A percentile compares a stretch with the other conserved stretches of the same genome.
Evolutionary conservation across 2,888 invertebrate species (phyloP).

Genomic region (Calameuta pallipes): DNA sequence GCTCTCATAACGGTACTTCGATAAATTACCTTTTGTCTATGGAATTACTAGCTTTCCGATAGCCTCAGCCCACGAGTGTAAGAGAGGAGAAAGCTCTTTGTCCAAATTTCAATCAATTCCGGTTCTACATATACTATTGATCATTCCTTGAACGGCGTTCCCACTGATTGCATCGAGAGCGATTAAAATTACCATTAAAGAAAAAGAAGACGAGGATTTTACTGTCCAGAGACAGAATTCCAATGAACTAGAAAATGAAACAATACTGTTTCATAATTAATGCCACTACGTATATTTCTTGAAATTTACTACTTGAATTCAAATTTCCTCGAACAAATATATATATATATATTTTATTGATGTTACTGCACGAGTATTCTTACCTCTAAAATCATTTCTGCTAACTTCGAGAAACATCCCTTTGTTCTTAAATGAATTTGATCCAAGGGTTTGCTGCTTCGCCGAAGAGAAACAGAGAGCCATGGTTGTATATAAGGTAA

Average conservation of each 20-base stretch:
- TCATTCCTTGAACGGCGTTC: neutral
- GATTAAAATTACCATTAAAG: neutral
- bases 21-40: slow-evolving; percentile 42
- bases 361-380: neutral
- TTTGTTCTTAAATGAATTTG: neutral
- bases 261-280: neutral
- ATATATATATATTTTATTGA: neutral
- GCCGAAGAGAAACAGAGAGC: neutral
- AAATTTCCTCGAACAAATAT: too few species aligned
- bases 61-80: slow-evolving; percentile 16
- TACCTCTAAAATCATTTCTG: neutral
- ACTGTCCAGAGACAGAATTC: neutral
- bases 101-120: neutral
- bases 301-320: neutral
- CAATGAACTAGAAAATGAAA: neutral
- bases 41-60: slow-evolving; percentile 32
- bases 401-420: neutral
- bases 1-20: slow-evolving; percentile 20
- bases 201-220: neutral
- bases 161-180: neutral
- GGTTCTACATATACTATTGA: neutral
- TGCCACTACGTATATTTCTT: neutral
- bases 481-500: neutral
- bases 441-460: neutral
- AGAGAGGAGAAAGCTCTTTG: neutral